A percentile compares a stretch with the other conserved stretches of the same genome.
phyloP scores from a whole-genome alignment of 2,113 vertebrate species.

The Stictonetta naevosa region DNA sequence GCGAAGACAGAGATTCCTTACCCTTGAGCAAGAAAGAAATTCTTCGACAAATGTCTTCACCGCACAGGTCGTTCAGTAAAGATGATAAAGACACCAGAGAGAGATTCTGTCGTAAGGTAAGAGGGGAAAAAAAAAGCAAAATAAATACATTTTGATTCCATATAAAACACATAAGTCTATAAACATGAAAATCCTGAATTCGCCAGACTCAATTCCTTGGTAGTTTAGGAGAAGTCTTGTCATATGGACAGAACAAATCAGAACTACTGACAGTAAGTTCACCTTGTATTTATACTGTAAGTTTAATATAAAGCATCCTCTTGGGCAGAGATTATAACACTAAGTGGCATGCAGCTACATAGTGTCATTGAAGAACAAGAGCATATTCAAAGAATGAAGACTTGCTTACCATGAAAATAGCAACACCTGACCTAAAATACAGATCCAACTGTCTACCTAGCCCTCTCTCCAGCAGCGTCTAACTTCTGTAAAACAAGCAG shows the following conservation, averaged over 20 bases:
- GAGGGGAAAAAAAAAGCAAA: background rate
- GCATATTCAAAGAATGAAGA: background rate
- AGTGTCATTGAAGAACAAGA: background rate
- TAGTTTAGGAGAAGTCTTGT: background rate
- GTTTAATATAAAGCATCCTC: background rate
- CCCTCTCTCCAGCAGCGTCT: background rate
- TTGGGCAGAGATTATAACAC: background rate
- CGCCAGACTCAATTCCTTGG: background rate
- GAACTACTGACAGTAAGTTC: background rate
- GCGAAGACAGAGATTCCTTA: conserved; percentile 85
- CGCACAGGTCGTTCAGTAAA: conserved; percentile 75
- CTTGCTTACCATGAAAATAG: background rate
- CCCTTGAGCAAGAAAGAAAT: conserved; percentile 89
- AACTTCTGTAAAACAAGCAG: background rate
- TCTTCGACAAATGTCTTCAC: conserved; percentile 93
- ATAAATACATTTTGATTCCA: background rate
- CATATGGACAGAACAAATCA: background rate
- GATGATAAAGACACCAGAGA: conserved; percentile 80
- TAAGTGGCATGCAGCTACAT: background rate
- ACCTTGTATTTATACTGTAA: background rate
- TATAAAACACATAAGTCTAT: background rate
- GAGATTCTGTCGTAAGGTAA: conserved; percentile 90
- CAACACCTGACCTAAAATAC: background rate
- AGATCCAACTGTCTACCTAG: background rate
- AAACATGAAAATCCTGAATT: background rate